Percentiles rank a stretch among this genome's conserved stretches.
phyloP scores from a whole-genome alignment of 1,140 invertebrate species.

The Temnothorax nylanderi region DNA sequence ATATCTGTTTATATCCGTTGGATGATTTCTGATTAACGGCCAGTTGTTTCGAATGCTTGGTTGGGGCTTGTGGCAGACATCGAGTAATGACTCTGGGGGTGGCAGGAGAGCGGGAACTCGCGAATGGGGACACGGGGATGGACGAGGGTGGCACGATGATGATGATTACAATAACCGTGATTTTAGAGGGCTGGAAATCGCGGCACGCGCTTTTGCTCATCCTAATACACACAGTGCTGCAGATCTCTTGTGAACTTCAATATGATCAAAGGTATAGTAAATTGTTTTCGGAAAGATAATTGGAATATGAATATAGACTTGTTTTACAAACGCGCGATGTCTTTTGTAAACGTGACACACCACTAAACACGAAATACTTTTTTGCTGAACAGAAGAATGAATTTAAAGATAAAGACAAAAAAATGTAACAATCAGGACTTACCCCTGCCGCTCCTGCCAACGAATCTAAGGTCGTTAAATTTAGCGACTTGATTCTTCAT shows the following conservation, averaged over 20 bases:
- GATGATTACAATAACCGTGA: slow-evolving; percentile 82
- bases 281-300: slow-evolving; percentile 34
- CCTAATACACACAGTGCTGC: neutral
- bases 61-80: slow-evolving; percentile 83
- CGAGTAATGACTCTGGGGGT: slow-evolving; percentile 86
- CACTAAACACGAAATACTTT: neutral
- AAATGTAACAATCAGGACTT: slow-evolving; percentile 79
- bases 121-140: slow-evolving; percentile 71
- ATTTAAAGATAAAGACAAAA: neutral
- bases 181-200: slow-evolving; percentile 78
- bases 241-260: slow-evolving; percentile 6
- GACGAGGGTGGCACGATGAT: slow-evolving; percentile 76
- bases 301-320: neutral
- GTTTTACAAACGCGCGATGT: neutral
- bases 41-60: slow-evolving; percentile 84
- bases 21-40: slow-evolving; percentile 86
- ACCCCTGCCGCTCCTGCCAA: slow-evolving; percentile 97
- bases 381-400: neutral
- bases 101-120: slow-evolving; percentile 78
- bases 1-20: slow-evolving; percentile 65
- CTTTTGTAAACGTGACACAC: neutral
- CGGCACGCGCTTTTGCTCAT: slow-evolving; percentile 57
- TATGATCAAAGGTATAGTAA: slow-evolving; percentile 34
- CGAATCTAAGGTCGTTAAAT: slow-evolving; percentile 98
- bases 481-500: slow-evolving; percentile 99